phyloP scores from a whole-genome alignment of 2,113 vertebrate genomes.

The Gracilinanus agilis region DNA sequence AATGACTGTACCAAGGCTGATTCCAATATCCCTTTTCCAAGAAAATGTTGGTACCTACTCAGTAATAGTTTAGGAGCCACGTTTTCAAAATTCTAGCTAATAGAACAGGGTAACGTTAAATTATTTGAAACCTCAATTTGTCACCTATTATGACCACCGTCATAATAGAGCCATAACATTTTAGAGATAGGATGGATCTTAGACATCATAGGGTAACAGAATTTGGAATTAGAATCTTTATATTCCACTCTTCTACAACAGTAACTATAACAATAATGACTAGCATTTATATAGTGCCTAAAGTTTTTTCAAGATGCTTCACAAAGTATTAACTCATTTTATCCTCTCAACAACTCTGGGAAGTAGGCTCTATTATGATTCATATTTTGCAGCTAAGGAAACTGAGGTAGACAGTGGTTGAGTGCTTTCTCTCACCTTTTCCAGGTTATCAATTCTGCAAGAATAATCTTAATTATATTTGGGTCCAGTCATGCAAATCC shows the following conservation, averaged over 20 bases:
- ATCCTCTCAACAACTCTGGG: too few species aligned
- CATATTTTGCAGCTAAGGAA: too few species aligned
- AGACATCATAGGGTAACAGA: neutral
- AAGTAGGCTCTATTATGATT: too few species aligned
- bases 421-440: too few species aligned
- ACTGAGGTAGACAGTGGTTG: too few species aligned
- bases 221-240: neutral
- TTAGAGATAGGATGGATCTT: neutral
- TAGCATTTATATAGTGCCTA: too few species aligned
- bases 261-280: neutral
- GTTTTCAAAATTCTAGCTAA: conserved; percentile 11
- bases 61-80: neutral
- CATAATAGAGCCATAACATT: neutral
- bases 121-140: neutral
- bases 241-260: neutral
- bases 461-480: too few species aligned
- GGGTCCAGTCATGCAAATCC: too few species aligned
- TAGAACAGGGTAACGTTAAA: conserved; percentile 8
- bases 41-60: neutral
- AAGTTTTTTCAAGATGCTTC: too few species aligned
- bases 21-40: neutral
- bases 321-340: too few species aligned
- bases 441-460: too few species aligned
- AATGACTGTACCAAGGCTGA: neutral
- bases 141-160: neutral